Evolutionary conservation across 2,888 invertebrate species (phyloP), one percentile per base, ranked within the genome.

Genomic region (Hartigia nigra): DNA sequence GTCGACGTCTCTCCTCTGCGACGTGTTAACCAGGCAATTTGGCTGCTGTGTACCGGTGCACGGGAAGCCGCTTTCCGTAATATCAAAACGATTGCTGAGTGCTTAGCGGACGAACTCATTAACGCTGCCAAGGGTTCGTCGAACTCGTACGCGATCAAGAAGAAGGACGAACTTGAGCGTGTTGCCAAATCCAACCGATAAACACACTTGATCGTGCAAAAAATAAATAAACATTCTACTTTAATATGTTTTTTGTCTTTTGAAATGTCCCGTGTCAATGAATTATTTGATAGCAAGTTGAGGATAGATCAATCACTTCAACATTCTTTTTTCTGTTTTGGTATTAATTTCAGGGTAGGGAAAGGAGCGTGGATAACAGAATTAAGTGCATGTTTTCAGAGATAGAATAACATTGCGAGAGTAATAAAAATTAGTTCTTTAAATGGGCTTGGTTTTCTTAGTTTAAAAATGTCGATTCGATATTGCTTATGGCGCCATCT

Each of bases 131-230:
- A 99, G 96, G 99, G 99, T 85, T 99, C 99, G 83, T 99, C 99
- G 83, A 99, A 99, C 94, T 99, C 99, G 70, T 99, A 99, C 91
- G 99, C 99, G 87, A 99, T 99, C 93, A 99, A 99, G 95, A 99
- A 99, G 95, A 99, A 99, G 94, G 99, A 99, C 93, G 99, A 99
- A 94, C 94, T 99, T 93, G 99, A 99, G 94, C 98, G 99, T 95
- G 99, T 99, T 88, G 99, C 99, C 92, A 99, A 99, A 94, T 99
- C 99, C 93, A 99, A 99, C 95, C 97, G 99, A 97, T 99, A 99
- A 98, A 91, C 88, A 81, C 69, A 76, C 79, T 78, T 78, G 78
- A 78, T 84, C 76, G 77, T 81, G 70, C 79, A 83, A 82, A 87
- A 84, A 79, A 76, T 74, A 82, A 76, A 81, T 80, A 81, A 81